These are phyloP conservation scores for Eugnorisma glareosa DNA, from an alignment of 2,888 invertebrate genomes.

Conservation along the genomic window DNA sequence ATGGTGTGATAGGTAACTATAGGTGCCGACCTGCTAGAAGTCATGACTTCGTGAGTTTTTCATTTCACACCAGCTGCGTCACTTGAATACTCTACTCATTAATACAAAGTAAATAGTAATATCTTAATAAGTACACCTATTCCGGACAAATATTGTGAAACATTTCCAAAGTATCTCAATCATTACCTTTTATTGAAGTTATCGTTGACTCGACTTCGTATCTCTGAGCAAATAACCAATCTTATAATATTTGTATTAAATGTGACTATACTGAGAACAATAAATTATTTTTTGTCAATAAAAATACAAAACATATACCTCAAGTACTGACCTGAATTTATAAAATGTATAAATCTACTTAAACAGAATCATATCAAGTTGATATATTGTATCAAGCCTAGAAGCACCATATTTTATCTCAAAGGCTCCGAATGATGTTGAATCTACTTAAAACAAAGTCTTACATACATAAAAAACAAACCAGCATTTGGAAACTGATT, in stretches of 20 bases:
- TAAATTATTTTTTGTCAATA: background rate
- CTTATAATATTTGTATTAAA: background rate
- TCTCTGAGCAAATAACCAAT: background rate
- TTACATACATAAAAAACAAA: background rate
- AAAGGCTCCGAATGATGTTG: background rate
- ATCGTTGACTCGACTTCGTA: background rate
- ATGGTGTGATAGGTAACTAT: background rate
- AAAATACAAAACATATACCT: background rate
- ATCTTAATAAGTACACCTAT: background rate
- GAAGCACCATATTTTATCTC: background rate
- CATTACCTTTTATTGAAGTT: background rate
- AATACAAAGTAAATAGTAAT: background rate
- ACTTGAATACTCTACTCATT: background rate
- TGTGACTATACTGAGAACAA: too few species aligned
- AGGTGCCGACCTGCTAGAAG: too few species aligned
- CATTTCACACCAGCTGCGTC: background rate
- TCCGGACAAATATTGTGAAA: background rate
- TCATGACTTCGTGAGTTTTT: background rate
- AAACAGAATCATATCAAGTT: background rate
- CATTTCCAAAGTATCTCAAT: slow-evolving; percentile 6
- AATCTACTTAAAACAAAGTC: background rate
- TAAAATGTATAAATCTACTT: background rate
- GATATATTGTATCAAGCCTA: background rate
- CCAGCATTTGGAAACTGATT: background rate
- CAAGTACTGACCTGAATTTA: background rate